Conservation (phyloP, 64 coral and sea anemone genomes). For the Montipora cactus region DNA sequence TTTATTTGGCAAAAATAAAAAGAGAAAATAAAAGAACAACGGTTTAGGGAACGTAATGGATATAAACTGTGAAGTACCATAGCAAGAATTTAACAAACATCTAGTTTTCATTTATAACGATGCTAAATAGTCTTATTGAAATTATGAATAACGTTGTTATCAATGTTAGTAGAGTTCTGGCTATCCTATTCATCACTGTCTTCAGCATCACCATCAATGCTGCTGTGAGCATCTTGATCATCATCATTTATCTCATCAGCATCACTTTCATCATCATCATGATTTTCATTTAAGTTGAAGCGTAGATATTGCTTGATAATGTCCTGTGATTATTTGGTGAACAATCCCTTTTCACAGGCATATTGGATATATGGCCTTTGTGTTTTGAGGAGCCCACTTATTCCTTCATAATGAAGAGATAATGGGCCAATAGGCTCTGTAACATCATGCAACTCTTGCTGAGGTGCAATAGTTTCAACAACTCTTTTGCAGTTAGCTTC, state of each 20-base stretch:
- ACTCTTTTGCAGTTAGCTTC: background rate
- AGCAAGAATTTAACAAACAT: background rate
- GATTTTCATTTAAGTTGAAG: conserved; percentile 17
- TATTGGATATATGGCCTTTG: too few species aligned
- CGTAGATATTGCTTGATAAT: conserved; percentile 10
- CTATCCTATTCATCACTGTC: background rate
- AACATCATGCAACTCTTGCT: background rate
- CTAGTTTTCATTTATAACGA: background rate
- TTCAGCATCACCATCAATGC: background rate
- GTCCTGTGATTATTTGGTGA: conserved; percentile 5
- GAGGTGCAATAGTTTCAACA: conserved; percentile 14
- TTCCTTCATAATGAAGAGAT: too few species aligned
- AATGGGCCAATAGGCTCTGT: conserved; percentile 14
- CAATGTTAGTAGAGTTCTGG: background rate
- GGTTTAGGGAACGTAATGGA: background rate
- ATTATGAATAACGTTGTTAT: background rate
- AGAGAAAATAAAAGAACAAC: background rate
- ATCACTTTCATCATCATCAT: background rate
- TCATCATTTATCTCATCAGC: background rate
- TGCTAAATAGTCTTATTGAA: background rate
- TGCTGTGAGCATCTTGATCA: too few species aligned
- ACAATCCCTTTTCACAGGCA: background rate
- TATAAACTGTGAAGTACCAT: background rate
- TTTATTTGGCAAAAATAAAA: background rate
- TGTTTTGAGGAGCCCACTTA: too few species aligned